Conservation (phyloP, 37 sponge, comb jelly and placozoan genomes). For the Chondrilla cf. caribensis region DNA sequence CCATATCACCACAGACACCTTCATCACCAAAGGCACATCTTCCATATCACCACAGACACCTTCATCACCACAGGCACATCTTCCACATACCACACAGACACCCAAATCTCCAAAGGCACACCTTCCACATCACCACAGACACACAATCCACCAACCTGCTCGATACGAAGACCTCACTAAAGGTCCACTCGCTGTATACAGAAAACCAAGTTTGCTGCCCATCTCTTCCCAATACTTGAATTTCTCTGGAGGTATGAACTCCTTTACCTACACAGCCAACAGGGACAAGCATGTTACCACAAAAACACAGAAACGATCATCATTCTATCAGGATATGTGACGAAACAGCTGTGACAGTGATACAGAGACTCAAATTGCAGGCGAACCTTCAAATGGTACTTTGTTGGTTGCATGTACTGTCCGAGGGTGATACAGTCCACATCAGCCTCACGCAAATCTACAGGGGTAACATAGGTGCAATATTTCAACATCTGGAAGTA, state of each 20-base stretch:
- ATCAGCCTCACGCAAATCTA: slow-evolving; percentile 79
- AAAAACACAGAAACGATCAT: background rate
- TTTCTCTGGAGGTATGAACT: slow-evolving; percentile 96
- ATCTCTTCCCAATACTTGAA: slow-evolving; percentile 94
- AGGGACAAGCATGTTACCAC: background rate
- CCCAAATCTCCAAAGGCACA: too few relatives aligned
- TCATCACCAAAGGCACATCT: too few relatives aligned
- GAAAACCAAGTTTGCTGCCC: slow-evolving; percentile 85
- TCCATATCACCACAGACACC: too few relatives aligned
- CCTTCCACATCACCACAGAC: too few relatives aligned
- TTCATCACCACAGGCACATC: too few relatives aligned
- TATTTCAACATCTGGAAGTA: background rate
- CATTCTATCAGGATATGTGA: too few relatives aligned
- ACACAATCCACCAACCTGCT: slow-evolving; percentile 62
- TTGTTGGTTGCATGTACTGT: slow-evolving; percentile 99
- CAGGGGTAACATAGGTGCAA: background rate
- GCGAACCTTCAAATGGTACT: slow-evolving; percentile 83
- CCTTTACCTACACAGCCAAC: slow-evolving; percentile 65
- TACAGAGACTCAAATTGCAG: background rate
- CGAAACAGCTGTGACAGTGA: background rate
- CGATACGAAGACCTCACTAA: slow-evolving; percentile 97
- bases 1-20: too few relatives aligned
- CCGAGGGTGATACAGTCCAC: slow-evolving; percentile 98
- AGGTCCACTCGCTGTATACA: slow-evolving; percentile 98
- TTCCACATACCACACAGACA: too few relatives aligned